Base-by-base conservation (phyloP, 2,113 vertebrate genomes). In the Solenodon paradoxus region DNA sequence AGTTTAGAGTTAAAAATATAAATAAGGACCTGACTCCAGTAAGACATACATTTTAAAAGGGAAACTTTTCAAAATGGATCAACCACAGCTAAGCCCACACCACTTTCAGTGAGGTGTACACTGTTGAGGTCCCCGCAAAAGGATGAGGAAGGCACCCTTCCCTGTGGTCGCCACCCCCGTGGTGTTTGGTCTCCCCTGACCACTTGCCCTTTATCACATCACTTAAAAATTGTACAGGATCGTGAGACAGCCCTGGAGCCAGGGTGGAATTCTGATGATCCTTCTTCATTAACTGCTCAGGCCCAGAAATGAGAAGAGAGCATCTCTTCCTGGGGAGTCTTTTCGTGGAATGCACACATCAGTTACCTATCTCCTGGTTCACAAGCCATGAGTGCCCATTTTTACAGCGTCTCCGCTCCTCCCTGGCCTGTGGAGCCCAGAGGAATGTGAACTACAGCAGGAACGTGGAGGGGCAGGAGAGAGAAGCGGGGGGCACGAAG, bases 251-350 rank as follows among this genome's bases (percentile, higher is more conserved):
- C 94, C 97, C 96, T 32, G 26, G 40, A 97, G 94, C 92, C 92
- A 1, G 77, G 85, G 81, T 88, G 69, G 93, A 97, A 97, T 97
- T 97, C 97, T 96, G 97, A 97, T 97, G 96, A 38, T 92, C 63
- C 94, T 97, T 96, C 97, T 98, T 97, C 97, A 98, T 98, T 98
- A 98, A 97, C 94, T 80, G 96, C 97, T 98, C 98, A 90, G 95
- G 97, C 95, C 97, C 97, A 98, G 98, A 98, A 98, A 98, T 89
- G 96, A 98, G 97, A 97, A 96, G 45, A 97, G 97, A 97, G 95
- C 64, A 53, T 95, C 95, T 98, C 97, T 97, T 98, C 98, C 98
- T 97, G 97, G 98, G 97, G 98, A 97, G 97, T 96, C 97, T 97
- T 98, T 98, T 98, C 98, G 98, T 96, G 97, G 98, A 97, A 95